Percentiles rank a stretch among this genome's conserved stretches.
Conservation (phyloP, 2,888 invertebrate genomes). For the Chrysodeixis includens region DNA sequence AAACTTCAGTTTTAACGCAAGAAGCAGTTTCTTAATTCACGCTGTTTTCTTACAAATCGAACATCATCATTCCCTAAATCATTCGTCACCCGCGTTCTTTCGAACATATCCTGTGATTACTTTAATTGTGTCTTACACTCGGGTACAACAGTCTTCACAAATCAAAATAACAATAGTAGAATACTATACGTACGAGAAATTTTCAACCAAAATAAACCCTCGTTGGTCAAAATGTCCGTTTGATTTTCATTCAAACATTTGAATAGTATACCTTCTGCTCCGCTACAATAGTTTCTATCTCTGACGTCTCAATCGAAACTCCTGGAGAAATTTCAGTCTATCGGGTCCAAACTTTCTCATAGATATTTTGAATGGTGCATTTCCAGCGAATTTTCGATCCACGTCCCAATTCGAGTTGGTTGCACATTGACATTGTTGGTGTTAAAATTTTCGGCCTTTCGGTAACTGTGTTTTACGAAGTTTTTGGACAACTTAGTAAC, state of each 20-base stretch:
- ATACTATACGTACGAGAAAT: not conserved
- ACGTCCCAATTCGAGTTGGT: conserved; percentile 37
- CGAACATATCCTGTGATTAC: too few species aligned
- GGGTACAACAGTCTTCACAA: too few species aligned
- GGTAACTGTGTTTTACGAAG: conserved; percentile 5
- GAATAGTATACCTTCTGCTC: conserved; percentile 26
- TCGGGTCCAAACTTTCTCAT: conserved; percentile 56
- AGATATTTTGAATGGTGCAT: conserved; percentile 54
- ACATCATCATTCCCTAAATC: too few species aligned
- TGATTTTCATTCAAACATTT: conserved; percentile 23
- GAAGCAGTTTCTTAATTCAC: too few species aligned
- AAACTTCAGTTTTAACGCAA: too few species aligned
- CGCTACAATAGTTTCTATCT: conserved; percentile 47
- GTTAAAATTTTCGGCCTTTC: conserved; percentile 7
- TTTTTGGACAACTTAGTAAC: too few species aligned
- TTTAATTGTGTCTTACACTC: too few species aligned
- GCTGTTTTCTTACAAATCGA: too few species aligned
- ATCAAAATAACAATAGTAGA: not conserved
- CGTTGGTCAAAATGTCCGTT: conserved; percentile 9
- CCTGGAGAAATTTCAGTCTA: conserved; percentile 57
- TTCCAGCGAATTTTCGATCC: conserved; percentile 50
- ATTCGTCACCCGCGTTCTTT: too few species aligned
- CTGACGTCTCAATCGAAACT: conserved; percentile 57
- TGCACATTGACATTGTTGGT: conserved; percentile 40
- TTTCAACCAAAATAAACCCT: conserved; percentile 3